Conservation (phyloP, 2,113 vertebrate genomes). For the Zosterops lateralis region DNA sequence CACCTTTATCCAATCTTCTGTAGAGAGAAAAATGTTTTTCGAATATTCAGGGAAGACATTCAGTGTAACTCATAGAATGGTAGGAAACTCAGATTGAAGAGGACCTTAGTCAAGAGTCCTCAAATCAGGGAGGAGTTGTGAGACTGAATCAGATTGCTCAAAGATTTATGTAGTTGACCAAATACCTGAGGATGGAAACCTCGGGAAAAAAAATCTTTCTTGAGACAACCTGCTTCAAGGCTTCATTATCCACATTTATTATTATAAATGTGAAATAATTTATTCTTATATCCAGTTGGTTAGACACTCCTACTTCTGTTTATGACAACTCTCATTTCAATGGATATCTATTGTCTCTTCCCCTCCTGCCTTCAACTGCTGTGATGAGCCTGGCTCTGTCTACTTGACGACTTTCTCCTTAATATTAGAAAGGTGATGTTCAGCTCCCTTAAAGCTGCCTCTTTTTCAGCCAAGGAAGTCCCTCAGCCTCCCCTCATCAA, state of each 20-base stretch:
- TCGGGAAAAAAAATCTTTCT: neutral
- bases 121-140: neutral
- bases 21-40: neutral
- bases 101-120: neutral
- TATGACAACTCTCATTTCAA: neutral
- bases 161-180: neutral
- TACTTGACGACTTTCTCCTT: neutral
- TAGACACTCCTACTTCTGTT: neutral
- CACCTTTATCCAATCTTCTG: neutral
- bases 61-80: neutral
- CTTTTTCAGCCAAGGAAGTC: neutral
- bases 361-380: neutral
- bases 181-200: neutral
- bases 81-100: neutral
- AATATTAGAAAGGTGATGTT: neutral
- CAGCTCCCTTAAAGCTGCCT: neutral
- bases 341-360: neutral
- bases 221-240: neutral
- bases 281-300: neutral
- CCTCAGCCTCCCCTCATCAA: neutral
- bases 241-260: neutral
- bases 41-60: neutral
- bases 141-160: neutral
- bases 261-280: neutral
- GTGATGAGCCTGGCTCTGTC: neutral